Evolutionary conservation across 1,140 invertebrate species (phyloP), one percentile per base, ranked within the genome.

Genomic region (Latrodectus geometricus): DNA sequence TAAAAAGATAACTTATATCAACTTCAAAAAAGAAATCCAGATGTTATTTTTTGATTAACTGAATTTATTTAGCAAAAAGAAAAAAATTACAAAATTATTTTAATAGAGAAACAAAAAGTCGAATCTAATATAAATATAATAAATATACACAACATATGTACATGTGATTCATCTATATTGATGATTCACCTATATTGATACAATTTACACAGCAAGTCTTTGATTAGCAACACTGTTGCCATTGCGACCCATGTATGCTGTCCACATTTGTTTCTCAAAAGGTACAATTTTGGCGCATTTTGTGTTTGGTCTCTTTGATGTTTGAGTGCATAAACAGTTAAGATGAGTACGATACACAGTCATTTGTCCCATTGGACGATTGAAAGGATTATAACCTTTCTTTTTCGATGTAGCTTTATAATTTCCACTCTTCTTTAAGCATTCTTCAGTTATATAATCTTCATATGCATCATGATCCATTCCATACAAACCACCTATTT

Each of bases 291-390:
- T 87, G n/a, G 90, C 88, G 85, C 91, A 92, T 68, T 87, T 85
- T 50, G 87, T 88, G 14, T 75, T 88, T 52, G 66, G 77, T 17
- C 83, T 85, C 72, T 89, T 87, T 3, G 87, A 84, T 61, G 56
- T 23, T 20, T 87, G 86, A 15, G 79, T 77, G 56, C 90, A 89
- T 7, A 74, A 73, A 88, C 91, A 92, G 14, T 86, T 89, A 7
- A 92, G n/a, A 49, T 91, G 88, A 9, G 92, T 68, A 89, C 92
- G 90, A 89, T 93, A 93, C 0, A 93, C 90, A 14, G 92, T 93
- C 91, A 93, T 92, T 88, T 92, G 91, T 9, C 92, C 92, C 92
- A 93, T 92, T 54, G 91, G 91, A 0, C 92, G 85, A 78, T 91
- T 90, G 80, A 92, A 92, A 0, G 91, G 91, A 87, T 91, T 90